Evolutionary conservation across 2,888 invertebrate genomes (phyloP), one percentile per base, ranked within the genome.

Genomic region (Dasysyrphus albostriatus): DNA sequence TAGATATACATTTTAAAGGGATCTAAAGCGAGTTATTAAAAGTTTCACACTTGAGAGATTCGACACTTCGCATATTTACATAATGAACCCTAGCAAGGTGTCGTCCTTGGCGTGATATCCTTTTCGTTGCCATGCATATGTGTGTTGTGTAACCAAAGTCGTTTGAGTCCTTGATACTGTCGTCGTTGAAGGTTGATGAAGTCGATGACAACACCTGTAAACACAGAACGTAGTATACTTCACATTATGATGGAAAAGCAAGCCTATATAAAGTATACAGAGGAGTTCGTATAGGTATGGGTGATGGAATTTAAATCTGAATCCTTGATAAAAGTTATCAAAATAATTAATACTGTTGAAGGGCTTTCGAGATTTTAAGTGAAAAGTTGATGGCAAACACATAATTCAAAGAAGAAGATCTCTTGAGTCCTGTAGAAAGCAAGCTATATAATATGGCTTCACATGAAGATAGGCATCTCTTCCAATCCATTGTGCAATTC

Each of bases 1-100:
- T 75, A 75, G n/a, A 1, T 47, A 84, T 24, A 39, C 67, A 80
- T 80, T 80, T 76, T 67, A 37, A 82, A 75, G 77, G 70, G 82
- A 77, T 78, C 74, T 63, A 72, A 82, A 87, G 82, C 82, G 85
- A 82, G 82, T 87, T 87, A 87, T 87, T 87, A 87, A 87, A 85
- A 87, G 73, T 87, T 87, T 82, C 78, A 75, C 78, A 87, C 85
- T 87, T 87, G 77, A 70, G 74, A 70, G 85, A 82, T 78, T 70
- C 82, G 78, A 75, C 74, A 61, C 82, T 51, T 74, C 63, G 70
- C 70, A 82, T 58, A 78, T 87, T 82, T 87, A 74, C 85, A 87
- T 87, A 87, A 87, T 82, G 85, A 82, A 82, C 85, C 74, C 65
- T 70, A 56, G 78, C 82, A 87, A 82, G 77, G 85, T 87, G 85